Base-by-base conservation (phyloP, 2,888 invertebrate genomes). In the Lasioglossum lativentre region DNA sequence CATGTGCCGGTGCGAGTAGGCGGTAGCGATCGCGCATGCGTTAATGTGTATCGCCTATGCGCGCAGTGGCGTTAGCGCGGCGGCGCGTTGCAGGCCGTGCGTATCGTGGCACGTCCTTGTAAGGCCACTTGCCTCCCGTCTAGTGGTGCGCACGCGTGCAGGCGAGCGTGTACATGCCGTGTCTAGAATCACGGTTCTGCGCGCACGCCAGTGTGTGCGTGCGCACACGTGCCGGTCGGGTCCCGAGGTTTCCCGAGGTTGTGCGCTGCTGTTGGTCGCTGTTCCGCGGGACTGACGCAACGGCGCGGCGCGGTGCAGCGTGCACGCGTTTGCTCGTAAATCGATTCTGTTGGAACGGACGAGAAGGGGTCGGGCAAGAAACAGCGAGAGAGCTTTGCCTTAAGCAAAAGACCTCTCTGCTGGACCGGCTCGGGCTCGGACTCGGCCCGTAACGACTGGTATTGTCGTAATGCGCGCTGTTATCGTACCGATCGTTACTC, bases 51-150 rank as follows among this genome's bases (percentile, higher is more conserved):
- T 63, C 63, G 63, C 30, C 63, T 63, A 63, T 63, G 88, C 75
- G 88, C 75, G 84, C 85, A 79, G 82, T 75, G 82, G 86, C 89
- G 85, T 77, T 80, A 74, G 34, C n/a, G 88, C 82, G 56, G 86
- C 72, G 75, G 85, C 77, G 77, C 79, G 59, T 88, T 76, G 87
- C 89, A 70, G 82, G 84, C 82, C 89, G 90, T 78, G 72, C 85
- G 85, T 90, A 92, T 92, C 92, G 92, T 89, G 87, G 80, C 91
- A 93, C 95, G 95, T 93, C 95, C 95, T 95, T 95, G 95, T 95
- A 95, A 95, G 95, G 95, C 95, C 95, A 94, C 94, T 94, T 93
- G 94, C 93, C 92, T 93, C 83, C 89, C 87, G 87, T 88, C 87
- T 88, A 88, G 83, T 77, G 86, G 85, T 87, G 82, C 86, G 86